Base-by-base conservation (phyloP, 2,888 invertebrate species). In the Heliconius charithonia region DNA sequence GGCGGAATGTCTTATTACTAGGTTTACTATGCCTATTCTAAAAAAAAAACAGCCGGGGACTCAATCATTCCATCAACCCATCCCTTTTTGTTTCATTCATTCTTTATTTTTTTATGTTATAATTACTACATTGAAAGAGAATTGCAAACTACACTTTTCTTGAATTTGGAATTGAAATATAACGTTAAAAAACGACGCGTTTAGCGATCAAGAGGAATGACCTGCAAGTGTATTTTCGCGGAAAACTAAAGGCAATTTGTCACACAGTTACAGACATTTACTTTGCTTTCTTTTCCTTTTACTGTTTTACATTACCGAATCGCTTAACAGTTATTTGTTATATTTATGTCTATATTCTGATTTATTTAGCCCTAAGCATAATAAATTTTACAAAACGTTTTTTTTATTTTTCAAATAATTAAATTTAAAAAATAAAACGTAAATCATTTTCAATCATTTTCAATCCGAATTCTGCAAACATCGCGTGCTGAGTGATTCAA, bases 181-280 rank as follows among this genome's bases (percentile, higher is more conserved):
- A 45, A 70, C 25, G 22, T 72, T 45, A 63, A 69, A 45, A 29
- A 71, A 27, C 45, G 16, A 51, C 29, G 69, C 41, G 29, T n/a
- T 45, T 37, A 78, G 51, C 37, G 74, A 76, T 77, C 69, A 77
- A 74, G 77, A 79, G 37, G 74, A 79, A 79, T 75, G 79, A 75
- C 41, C 70, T 73, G 45, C 63, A 63, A 69, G 74, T 41, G 63
- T 77, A 74, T 77, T 74, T 51, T 77, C 16, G 77, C 69, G 56
- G 69, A 69, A 70, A 79, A 71, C 56, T 71, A 71, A 65, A 45
- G 75, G 63, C 75, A 51, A 75, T 78, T 78, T 78, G 75, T 75
- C 71, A 75, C 25, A 45, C 41, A 77, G 32, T 69, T 77, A 32
- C n/a, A 19, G 62, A 37, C n/a, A n/a, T 51, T 73, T 32, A 7